Evolutionary conservation across 1,140 invertebrate species (phyloP), one percentile per base, ranked within the genome.

Genomic region (Thrips palmi): DNA sequence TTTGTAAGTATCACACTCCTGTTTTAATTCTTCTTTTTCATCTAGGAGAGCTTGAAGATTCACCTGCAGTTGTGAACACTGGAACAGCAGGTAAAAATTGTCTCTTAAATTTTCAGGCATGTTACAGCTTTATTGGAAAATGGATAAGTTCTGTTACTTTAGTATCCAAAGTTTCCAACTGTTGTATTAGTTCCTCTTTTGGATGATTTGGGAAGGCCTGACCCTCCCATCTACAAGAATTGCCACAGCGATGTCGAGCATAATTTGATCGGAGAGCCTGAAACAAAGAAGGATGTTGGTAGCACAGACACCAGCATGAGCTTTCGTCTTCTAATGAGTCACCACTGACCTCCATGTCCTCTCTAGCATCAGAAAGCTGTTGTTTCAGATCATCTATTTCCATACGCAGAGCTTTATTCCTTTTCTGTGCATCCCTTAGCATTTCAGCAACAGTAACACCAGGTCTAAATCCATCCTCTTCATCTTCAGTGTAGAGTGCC

Each of bases 21-120:
- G 74, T 15, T 78, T 69, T 14, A 84, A 52, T 47, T 88, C 85
- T 50, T 86, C 80, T 55, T 87, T 86, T 52, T 88, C 83, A 63
- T 88, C 84, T 23, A 88, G 55, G 15, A 85, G 67, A 29, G 64
- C 59, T 50, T 81, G 71, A 14, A 87, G 60, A 59, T 89, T 82
- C 19, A 69, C 52, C 55, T 77, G 68, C 21, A 82, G 53, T 54
- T 79, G 72, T 38, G 63, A 55, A 51, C 65, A 59, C 63, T n/a
- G n/a, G n/a, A n/a, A n/a, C n/a, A 42, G 21, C 2, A 22, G 11
- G 33, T 33, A n/a, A n/a, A n/a, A n/a, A n/a, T n/a, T n/a, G n/a
- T n/a, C n/a, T n/a, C n/a, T n/a, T n/a, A n/a, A n/a, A n/a, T n/a
- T n/a, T n/a, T n/a, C n/a, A n/a, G n/a, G n/a, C n/a, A n/a, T n/a